Base-by-base conservation (phyloP, 2,113 vertebrate genomes). In the Prunella fulvescens region DNA sequence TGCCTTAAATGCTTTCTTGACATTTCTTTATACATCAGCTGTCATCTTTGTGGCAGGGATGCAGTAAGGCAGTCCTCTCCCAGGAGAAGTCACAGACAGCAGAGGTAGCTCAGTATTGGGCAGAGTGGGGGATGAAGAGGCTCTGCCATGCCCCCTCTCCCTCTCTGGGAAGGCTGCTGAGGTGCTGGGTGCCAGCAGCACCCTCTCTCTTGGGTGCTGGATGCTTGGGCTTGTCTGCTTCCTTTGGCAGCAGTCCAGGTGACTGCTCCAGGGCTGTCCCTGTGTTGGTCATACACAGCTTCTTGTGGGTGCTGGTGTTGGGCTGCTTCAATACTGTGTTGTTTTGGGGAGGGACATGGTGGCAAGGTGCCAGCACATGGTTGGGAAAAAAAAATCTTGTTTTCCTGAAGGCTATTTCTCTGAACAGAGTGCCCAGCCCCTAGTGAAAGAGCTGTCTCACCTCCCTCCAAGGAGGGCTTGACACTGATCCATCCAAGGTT, bases 241-340 rank as follows among this genome's bases (percentile, higher is more conserved):
- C 31, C 58, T 79, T 47, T 57, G 74, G 72, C 44, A 90, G 71
- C 8, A 4, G 12, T 9, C 22, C 17, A 0, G 24, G 44, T 62
- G 86, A 25, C 62, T 40, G 57, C 35, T 87, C 42, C 66, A n/a
- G 60, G 3, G 2, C 31, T 1, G 4, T 72, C 40, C 39, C 37
- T 0, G 0, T 4, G 12, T n/a, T 5, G 4, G 37, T 40, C 4
- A 0, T 10, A 19, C 14, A 25, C 1, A 47, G 50, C 19, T 69
- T 29, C 53, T 73, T 0, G 1, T 29, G 65, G 14, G 14, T 57
- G 28, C 60, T 64, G 33, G 10, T 1, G 1, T 33, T 25, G 12
- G 15, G 12, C 22, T 13, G 12, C 4, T 8, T 50, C 56, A 24
- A 3, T 22, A 39, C 24, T 12, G 29, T 4, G 3, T 37, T 61